Evolutionary conservation across 2,797 vertebrate species (phyloP), one percentile per base, ranked within the genome.

Genomic region (Diplodus puntazzo): DNA sequence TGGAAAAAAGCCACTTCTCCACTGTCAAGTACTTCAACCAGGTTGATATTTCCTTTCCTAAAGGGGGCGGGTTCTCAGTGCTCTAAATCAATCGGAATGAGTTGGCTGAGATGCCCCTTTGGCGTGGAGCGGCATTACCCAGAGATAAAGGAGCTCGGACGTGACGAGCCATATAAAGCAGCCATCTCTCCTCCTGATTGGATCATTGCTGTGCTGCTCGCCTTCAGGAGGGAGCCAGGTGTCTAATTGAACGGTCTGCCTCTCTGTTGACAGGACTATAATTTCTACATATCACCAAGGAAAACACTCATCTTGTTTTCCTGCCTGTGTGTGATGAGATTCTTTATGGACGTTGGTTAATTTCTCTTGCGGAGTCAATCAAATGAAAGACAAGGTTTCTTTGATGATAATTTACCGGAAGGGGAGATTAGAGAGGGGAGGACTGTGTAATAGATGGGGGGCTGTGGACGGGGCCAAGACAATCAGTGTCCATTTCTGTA

Each of bases 141-240:
- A 67, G 83, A 91, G 87, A 89, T 83, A 88, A 81, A 88, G 69
- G 69, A 84, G 79, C 88, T 79, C 77, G 76, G 83, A 91, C 75
- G 86, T 94, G 93, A 94, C 87, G 64, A 63, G 79, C 64, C 82
- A 78, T 84, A 90, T 93, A 88, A 94, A 92, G 82, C 89, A 93
- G 75, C 79, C 87, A 64, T 79, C 86, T 87, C 81, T 80, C 73
- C 82, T 68, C 80, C 75, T 86, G 90, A 88, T 89, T 89, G 89
- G 87, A 92, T 93, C 87, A 79, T 81, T 74, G 81, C 75, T 55
- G 86, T 69, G 75, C 83, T 73, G 81, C 86, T 86, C 63, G 55
- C 84, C 85, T 87, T 78, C 79, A 82, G 81, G 65, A 88, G 62
- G 73, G 64, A 82, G 64, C 86, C 48, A 27, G 6, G 53, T 34